A percentile compares a stretch with the other conserved stretches of the same genome.
These are phyloP conservation scores for Candoia aspera DNA, from an alignment of 2,113 vertebrate species.

Conservation along the genomic window DNA sequence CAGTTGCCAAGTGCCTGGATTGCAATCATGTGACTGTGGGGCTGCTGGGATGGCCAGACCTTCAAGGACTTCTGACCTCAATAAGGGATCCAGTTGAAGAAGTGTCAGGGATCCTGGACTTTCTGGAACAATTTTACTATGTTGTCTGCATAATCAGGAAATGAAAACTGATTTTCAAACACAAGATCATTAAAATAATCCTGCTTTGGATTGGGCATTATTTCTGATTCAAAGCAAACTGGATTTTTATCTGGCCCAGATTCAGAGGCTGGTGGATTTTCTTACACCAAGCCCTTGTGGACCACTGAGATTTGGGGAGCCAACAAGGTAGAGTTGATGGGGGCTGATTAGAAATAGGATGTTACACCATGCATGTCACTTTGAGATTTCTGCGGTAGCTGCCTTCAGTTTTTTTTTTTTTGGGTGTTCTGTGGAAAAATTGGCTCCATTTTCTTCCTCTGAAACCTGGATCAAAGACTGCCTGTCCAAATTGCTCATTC, in stretches of 20 bases:
- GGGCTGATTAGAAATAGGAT: not conserved
- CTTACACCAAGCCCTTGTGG: fast-evolving
- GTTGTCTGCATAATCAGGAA: no score
- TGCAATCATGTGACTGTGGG: not conserved
- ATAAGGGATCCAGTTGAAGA: no score
- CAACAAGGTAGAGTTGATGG: not conserved
- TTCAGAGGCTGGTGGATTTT: not conserved
- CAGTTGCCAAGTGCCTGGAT: not conserved
- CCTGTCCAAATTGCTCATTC: constrained; percentile 28
- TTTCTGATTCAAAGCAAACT: constrained; percentile 18
- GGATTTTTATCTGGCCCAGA: fast-evolving
- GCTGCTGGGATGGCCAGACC: not conserved
- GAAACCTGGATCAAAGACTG: constrained; percentile 14
- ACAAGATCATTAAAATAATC: not conserved
- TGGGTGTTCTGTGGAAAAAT: not conserved
- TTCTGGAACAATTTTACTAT: no score
- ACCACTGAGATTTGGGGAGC: no score
- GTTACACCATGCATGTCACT: not conserved
- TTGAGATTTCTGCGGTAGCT: not conserved
- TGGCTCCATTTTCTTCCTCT: constrained; percentile 19
- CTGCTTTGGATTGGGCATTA: not conserved
- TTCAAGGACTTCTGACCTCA: not conserved
- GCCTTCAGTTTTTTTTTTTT: not conserved
- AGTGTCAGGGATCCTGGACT: no score
- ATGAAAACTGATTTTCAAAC: not conserved